These are phyloP conservation scores for Phocoena sinus DNA, from an alignment of 2,113 vertebrate species.

Conservation along the genomic window DNA sequence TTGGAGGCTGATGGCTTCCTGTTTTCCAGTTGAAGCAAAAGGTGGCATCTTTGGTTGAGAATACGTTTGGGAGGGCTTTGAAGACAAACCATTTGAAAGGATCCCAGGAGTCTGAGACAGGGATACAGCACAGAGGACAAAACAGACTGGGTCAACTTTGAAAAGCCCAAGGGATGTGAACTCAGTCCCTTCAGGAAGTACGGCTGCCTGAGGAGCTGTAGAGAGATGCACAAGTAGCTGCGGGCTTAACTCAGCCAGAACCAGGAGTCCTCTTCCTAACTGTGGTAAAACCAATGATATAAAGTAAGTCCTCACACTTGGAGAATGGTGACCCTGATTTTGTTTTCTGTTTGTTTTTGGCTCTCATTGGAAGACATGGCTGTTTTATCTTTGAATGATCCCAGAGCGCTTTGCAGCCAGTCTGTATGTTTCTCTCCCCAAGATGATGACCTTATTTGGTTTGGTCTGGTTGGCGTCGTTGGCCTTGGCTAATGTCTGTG, in stretches of 20 bases:
- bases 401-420: not conserved
- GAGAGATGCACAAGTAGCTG: accelerated
- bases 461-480: too few relatives aligned
- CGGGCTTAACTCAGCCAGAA: accelerated
- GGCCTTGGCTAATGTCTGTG: too few relatives aligned
- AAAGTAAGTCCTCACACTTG: too few relatives aligned
- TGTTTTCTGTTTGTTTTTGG: not conserved
- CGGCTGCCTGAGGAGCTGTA: accelerated
- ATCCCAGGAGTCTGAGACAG: not conserved
- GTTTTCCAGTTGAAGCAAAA: not conserved
- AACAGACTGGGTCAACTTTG: not conserved
- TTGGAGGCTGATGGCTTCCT: accelerated
- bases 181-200: not conserved
- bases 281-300: not conserved
- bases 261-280: not conserved
- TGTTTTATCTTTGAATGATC: not conserved
- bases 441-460: too few relatives aligned
- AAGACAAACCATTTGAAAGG: not conserved
- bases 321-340: not conserved
- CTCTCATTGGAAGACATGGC: not conserved
- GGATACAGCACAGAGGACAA: accelerated
- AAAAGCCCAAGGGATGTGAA: not conserved
- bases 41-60: not conserved
- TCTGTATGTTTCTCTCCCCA: too few relatives aligned
- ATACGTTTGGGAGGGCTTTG: not conserved